Conservation (phyloP, 1,140 invertebrate species). For the Danaus melanippus region DNA sequence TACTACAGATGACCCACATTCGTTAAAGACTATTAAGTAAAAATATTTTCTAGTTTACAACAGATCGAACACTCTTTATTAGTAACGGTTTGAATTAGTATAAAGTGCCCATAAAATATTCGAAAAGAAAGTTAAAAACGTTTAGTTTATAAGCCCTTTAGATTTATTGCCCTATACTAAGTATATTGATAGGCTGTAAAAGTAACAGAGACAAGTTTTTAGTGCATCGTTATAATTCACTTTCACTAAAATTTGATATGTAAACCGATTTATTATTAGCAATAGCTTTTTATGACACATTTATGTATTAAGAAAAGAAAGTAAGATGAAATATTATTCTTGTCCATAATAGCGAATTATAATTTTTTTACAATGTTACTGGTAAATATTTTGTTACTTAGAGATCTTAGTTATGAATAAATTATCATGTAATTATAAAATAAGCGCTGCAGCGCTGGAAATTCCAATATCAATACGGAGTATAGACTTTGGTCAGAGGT, state of each 20-base stretch:
- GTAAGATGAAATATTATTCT: too few species aligned
- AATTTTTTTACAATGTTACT: too few species aligned
- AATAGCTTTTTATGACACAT: constrained; percentile 8
- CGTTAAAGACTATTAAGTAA: constrained; percentile 22
- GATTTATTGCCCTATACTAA: constrained; percentile 22
- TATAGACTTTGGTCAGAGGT: constrained; percentile 7
- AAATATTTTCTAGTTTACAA: constrained; percentile 28
- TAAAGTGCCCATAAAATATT: constrained; percentile 19
- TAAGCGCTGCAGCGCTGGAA: constrained; percentile 15
- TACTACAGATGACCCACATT: constrained; percentile 11
- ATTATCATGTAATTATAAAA: neutral
- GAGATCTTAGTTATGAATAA: too few species aligned
- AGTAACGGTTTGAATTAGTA: constrained; percentile 25
- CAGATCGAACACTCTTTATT: constrained; percentile 18
- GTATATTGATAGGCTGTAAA: constrained; percentile 14
- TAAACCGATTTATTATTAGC: constrained; percentile 20
- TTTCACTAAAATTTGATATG: constrained; percentile 36
- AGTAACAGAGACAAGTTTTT: constrained; percentile 6
- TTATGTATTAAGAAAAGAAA: too few species aligned
- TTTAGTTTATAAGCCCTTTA: constrained; percentile 31
- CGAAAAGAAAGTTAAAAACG: constrained; percentile 47
- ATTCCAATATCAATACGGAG: neutral
- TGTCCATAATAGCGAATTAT: too few species aligned
- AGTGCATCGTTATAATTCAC: constrained; percentile 20
- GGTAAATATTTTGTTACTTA: too few species aligned